A percentile compares a stretch with the other conserved stretches of the same genome.
These are phyloP conservation scores for Callyntrura sp. DNA, from an alignment of 2,888 invertebrate species.

Conservation along the genomic window DNA sequence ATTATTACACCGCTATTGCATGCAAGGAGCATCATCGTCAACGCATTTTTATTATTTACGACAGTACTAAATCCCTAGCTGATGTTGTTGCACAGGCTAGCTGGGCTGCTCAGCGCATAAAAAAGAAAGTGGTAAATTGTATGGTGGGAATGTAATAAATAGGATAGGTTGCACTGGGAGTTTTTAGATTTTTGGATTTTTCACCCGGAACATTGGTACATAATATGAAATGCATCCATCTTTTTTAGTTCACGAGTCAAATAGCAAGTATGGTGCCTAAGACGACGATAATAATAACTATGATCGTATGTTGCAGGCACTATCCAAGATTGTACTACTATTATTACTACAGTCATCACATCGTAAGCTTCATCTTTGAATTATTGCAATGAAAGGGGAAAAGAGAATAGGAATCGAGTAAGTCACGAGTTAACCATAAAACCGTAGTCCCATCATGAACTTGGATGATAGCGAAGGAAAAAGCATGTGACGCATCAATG, in stretches of 20 bases:
- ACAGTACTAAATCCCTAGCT: background rate
- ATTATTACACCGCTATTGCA: background rate
- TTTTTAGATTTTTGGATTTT: background rate
- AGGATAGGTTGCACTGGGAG: background rate
- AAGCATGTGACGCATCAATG: background rate
- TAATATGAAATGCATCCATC: conserved; percentile 32
- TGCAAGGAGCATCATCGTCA: too few relatives aligned
- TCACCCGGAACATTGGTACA: conserved; percentile 5
- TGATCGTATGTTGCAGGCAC: background rate
- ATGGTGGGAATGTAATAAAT: background rate
- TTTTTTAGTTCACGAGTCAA: background rate
- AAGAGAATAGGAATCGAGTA: background rate
- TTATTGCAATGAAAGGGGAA: conserved; percentile 1
- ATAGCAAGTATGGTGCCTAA: background rate
- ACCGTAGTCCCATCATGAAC: background rate
- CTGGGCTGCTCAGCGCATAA: background rate
- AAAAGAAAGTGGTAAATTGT: conserved; percentile 30
- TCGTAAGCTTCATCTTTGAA: background rate
- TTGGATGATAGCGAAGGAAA: background rate
- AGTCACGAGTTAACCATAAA: conserved; percentile 35
- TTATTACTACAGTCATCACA: background rate
- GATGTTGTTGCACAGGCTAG: background rate
- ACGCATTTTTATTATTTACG: background rate
- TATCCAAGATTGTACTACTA: background rate
- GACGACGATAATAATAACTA: background rate